Base-by-base conservation (phyloP, 2,113 vertebrate genomes). In the Mirza zaza region DNA sequence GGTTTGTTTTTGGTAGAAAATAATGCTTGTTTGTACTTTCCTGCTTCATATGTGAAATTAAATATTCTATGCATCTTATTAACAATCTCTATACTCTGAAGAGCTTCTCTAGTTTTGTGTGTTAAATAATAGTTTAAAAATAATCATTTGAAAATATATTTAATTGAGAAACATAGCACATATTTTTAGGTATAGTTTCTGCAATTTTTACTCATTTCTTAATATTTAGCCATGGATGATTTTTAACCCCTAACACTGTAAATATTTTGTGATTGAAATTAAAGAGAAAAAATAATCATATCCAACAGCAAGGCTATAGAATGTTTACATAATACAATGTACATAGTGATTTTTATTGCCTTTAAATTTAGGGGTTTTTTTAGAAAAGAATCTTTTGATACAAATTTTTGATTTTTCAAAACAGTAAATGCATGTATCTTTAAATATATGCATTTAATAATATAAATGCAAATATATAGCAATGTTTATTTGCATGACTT, bases 1-100 rank as follows among this genome's bases (percentile, higher is more conserved):
- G 91, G 97, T 98, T 97, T 97, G 91, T 97, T 96, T 91, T 97
- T 95, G 91, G 45, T 96, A 98, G 83, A 90, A 97, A 95, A 29
- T 34, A 92, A 92, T 85, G 91, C 86, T 91, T 95, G 67, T 88
- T 50, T 97, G 65, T 96, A 92, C 87, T 65, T 97, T 97, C 52
- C 79, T 96, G 68, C 71, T 98, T 20, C n/a, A 21, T 96, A 81
- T 98, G 83, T 90, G 94, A 96, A 79, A 83, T 96, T 94, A 90
- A 81, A 94, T 91, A 88, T 82, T 88, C 39, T 71, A 1, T 96
- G 10, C 81, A 55, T 77, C 79, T 94, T 90, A 79, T 81, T 97
- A 97, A 98, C 93, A 96, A 68, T 75, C 42, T 92, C 3, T 87
- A 25, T 92, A 36, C 81, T 87, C 48, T n/a, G 20, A 93, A 87